Evolutionary conservation across 2,888 invertebrate species (phyloP).

Genomic region (Philhelius pedissequus): DNA sequence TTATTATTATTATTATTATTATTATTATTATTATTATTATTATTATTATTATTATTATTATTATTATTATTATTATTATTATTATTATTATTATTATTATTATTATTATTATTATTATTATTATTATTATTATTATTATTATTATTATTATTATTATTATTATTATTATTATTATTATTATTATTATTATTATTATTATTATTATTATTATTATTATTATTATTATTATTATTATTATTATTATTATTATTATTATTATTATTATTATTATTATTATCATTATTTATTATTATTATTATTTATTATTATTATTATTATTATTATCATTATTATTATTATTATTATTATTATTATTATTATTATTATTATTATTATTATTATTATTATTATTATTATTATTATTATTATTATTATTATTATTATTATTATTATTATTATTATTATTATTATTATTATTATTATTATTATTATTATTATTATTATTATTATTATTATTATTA

Average conservation of each 20-base stretch:
- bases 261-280: background rate
- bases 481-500: background rate
- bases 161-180: too few species aligned
- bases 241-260: background rate
- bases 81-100: background rate
- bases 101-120: conserved; percentile 1
- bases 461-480: background rate
- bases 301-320: background rate
- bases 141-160: background rate
- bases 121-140: background rate
- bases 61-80: background rate
- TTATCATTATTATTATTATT: background rate
- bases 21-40: conserved; percentile 1
- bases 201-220: background rate
- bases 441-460: background rate
- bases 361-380: background rate
- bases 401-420: background rate
- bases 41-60: conserved; percentile 1
- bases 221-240: background rate
- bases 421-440: background rate
- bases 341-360: background rate
- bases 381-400: background rate
- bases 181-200: background rate
- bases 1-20: background rate
- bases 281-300: too few species aligned